Percentiles rank a stretch among this genome's conserved stretches.
These are phyloP conservation scores for Garrulus glandarius DNA, from an alignment of 2,797 vertebrate species.

Conservation along the genomic window DNA sequence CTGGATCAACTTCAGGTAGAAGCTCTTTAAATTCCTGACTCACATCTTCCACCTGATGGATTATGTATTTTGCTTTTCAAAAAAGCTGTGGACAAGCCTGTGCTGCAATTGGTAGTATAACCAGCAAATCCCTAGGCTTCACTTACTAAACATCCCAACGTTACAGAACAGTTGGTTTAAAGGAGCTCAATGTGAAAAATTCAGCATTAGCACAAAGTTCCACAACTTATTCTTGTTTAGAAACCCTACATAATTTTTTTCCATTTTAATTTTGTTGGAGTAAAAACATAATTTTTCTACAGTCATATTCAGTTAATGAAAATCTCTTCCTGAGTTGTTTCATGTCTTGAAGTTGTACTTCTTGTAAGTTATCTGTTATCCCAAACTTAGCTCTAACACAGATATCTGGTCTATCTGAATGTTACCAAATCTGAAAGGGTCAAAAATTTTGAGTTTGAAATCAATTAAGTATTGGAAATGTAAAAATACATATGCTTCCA, in stretches of 20 bases:
- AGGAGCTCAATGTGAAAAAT: neutral
- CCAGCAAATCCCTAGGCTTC: neutral
- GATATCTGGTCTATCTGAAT: neutral
- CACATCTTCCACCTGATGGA: neutral
- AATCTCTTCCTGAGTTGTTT: neutral
- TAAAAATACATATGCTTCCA: neutral
- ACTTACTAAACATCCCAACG: neutral
- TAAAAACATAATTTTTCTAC: neutral
- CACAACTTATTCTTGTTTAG: neutral
- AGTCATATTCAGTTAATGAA: neutral
- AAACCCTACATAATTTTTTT: neutral
- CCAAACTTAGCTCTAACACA: neutral
- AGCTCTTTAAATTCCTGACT: neutral
- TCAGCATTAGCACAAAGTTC: neutral
- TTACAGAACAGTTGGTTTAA: neutral
- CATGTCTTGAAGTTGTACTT: neutral
- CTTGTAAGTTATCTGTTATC: neutral
- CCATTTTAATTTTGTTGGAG: neutral
- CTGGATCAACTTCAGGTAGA: neutral
- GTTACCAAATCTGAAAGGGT: neutral
- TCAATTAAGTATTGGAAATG: neutral
- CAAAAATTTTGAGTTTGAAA: neutral
- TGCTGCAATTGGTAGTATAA: neutral
- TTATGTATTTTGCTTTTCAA: neutral
- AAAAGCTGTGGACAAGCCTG: neutral